phyloP scores from a whole-genome alignment of 2,113 vertebrate genomes.

The Genyomyrus donnyi region DNA sequence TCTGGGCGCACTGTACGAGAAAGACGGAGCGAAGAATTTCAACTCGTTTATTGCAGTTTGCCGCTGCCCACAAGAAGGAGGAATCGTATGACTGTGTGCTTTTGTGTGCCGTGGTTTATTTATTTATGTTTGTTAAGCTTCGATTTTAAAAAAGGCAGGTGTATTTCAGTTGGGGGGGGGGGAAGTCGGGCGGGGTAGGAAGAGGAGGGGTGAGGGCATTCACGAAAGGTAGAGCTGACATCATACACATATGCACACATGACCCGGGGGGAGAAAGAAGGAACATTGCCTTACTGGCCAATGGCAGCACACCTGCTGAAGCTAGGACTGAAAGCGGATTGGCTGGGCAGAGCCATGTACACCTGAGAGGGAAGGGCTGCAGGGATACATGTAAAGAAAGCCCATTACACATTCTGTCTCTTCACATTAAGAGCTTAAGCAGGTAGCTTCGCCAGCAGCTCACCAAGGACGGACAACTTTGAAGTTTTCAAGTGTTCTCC shows the following conservation, averaged over 20 bases:
- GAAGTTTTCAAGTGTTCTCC: background rate
- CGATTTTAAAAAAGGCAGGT: constrained; percentile 16
- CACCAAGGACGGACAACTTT: constrained; percentile 18
- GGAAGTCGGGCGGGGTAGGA: constrained; percentile 13
- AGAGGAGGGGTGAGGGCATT: constrained; percentile 31
- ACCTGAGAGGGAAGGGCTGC: constrained; percentile 74
- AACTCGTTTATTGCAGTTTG: background rate
- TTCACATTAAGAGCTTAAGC: constrained; percentile 60
- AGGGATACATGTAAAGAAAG: constrained; percentile 75
- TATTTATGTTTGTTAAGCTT: constrained; percentile 30
- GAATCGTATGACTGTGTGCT: background rate
- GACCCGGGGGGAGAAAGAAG: constrained; percentile 19
- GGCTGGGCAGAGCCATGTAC: constrained; percentile 57
- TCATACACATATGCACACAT: constrained; percentile 31
- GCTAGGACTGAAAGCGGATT: constrained; percentile 56
- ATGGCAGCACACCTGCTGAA: constrained; percentile 74
- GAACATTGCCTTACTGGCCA: constrained; percentile 45
- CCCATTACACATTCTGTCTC: constrained; percentile 61
- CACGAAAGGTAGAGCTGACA: constrained; percentile 33
- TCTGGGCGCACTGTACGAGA: background rate
- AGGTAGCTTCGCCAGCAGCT: constrained; percentile 45
- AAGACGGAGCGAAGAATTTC: background rate
- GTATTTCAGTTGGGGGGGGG: constrained; percentile 35
- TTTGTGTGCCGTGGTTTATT: background rate
- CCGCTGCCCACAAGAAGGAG: background rate